Evolutionary conservation across 2,113 vertebrate species (phyloP).

Genomic region (Muntiacus reevesi): DNA sequence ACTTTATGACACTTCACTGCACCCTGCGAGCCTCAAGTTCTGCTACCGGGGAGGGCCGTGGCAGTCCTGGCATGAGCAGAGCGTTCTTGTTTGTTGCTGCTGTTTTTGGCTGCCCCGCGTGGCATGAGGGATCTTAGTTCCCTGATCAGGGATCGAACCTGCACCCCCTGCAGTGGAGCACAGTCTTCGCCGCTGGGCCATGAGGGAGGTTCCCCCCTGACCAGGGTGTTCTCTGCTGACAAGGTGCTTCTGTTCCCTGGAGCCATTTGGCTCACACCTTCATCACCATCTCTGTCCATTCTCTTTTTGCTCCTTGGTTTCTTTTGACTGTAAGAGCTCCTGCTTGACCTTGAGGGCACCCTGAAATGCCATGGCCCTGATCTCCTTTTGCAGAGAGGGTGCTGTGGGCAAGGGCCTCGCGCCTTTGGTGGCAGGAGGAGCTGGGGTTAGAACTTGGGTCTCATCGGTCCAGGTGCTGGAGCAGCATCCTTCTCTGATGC

Average conservation of each 20-base stretch:
- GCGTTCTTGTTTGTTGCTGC: neutral
- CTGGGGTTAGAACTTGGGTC: neutral
- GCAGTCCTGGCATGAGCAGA: neutral
- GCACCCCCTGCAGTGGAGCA: neutral
- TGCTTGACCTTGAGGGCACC: neutral
- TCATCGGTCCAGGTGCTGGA: neutral
- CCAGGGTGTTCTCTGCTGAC: neutral
- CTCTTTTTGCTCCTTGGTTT: neutral
- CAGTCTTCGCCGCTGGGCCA: neutral
- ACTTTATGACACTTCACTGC: neutral
- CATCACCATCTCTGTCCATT: neutral
- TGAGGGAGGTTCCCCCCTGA: fast-evolving
- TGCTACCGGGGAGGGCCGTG: neutral
- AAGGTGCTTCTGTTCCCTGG: neutral
- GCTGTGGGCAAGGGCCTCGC: neutral
- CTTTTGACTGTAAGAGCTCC: neutral
- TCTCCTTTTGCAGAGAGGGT: neutral
- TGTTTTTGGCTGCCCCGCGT: neutral
- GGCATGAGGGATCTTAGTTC: neutral
- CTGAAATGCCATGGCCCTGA: neutral
- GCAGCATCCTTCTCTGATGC: neutral
- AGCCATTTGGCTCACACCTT: neutral
- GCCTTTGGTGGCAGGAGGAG: neutral
- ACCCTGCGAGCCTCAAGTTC: neutral
- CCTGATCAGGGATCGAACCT: neutral